These are phyloP conservation scores for Alouatta palliata DNA, from an alignment of 2,113 vertebrate genomes.

Conservation along the genomic window DNA sequence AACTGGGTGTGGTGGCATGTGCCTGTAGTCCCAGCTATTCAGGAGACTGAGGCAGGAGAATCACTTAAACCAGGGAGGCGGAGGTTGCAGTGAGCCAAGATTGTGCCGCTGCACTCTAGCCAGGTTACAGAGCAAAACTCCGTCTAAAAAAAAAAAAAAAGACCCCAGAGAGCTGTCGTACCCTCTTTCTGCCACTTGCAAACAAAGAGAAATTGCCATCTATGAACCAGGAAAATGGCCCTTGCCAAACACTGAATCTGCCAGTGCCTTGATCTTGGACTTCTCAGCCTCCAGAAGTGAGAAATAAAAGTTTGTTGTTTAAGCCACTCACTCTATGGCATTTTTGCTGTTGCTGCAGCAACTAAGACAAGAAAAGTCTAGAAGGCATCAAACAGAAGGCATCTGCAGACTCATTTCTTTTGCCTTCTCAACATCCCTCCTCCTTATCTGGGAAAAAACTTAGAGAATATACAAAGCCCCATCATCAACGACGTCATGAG, in stretches of 20 bases:
- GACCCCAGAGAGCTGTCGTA: background rate
- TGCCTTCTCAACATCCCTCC: background rate
- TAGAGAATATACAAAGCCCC: background rate
- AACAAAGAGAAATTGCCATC: background rate
- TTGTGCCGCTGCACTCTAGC: too few species aligned
- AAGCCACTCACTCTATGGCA: too few species aligned
- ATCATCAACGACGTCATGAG: background rate
- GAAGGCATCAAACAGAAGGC: background rate
- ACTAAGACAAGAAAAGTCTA: background rate
- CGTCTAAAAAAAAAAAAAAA: background rate
- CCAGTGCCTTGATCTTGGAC: background rate
- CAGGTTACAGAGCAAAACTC: too few species aligned
- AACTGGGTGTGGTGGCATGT: accelerated
- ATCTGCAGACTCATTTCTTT: background rate
- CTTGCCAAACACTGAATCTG: background rate
- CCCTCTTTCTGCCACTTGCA: background rate
- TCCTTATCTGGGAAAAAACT: background rate
- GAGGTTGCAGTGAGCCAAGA: too few species aligned
- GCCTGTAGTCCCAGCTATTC: too few species aligned
- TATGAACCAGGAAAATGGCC: background rate
- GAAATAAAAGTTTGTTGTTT: background rate
- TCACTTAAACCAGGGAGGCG: too few species aligned
- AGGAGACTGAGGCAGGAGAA: too few species aligned
- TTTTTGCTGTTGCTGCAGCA: background rate
- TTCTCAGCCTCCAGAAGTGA: background rate